These are phyloP conservation scores for Lamellibrachia columna DNA, from an alignment of 2,888 invertebrate genomes.

Conservation along the genomic window DNA sequence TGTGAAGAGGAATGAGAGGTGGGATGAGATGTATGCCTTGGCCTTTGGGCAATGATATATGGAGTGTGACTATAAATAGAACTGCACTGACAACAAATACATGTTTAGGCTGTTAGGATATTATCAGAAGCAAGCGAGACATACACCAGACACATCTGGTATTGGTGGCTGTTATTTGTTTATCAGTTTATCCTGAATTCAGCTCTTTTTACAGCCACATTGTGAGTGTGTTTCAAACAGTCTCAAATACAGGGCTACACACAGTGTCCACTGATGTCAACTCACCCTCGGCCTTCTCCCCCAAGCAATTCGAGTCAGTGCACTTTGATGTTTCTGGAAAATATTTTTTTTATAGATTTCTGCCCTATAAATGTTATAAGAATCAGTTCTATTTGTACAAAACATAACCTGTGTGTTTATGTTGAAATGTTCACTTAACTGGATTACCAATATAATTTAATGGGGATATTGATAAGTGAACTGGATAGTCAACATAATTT, in stretches of 20 bases:
- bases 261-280: neutral
- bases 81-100: neutral
- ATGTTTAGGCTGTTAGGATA: neutral
- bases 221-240: neutral
- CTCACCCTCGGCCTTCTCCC: neutral
- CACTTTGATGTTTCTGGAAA: neutral
- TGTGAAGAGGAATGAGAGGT: neutral
- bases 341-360: neutral
- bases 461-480: neutral
- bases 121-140: neutral
- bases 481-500: neutral
- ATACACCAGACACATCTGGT: neutral
- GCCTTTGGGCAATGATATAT: neutral
- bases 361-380: neutral
- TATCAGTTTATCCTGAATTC: neutral
- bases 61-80: neutral
- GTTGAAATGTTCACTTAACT: neutral
- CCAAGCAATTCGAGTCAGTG: neutral
- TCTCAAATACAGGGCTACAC: neutral
- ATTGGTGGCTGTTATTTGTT: neutral
- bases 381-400: neutral
- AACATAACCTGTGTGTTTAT: neutral
- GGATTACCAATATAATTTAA: neutral
- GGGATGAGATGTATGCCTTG: neutral
- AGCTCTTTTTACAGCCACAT: neutral